A percentile compares a stretch with the other conserved stretches of the same genome.
These are phyloP conservation scores for Acronicta psi DNA, from an alignment of 2,888 invertebrate species.

Conservation along the genomic window DNA sequence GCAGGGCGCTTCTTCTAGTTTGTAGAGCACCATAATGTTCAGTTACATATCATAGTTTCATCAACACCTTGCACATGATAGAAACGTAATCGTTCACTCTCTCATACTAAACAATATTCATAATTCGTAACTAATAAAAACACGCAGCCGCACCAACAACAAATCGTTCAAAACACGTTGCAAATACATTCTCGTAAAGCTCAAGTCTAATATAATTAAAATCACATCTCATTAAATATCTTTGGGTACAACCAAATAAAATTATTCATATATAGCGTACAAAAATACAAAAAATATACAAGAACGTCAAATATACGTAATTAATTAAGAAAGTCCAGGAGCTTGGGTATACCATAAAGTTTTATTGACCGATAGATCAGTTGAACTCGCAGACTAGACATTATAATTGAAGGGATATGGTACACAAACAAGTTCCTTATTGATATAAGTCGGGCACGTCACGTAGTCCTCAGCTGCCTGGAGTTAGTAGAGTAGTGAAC, in stretches of 20 bases:
- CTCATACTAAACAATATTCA: conserved; percentile 54
- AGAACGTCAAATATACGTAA: conserved; percentile 70
- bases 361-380: conserved; percentile 40
- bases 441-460: conserved; percentile 32
- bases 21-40: conserved; percentile 48
- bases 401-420: conserved; percentile 41
- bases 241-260: conserved; percentile 88
- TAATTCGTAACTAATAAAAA: conserved; percentile 68
- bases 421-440: conserved; percentile 51
- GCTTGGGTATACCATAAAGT: conserved; percentile 55
- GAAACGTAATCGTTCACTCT: conserved; percentile 46
- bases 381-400: conserved; percentile 67
- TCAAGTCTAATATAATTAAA: conserved; percentile 82
- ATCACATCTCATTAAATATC: conserved; percentile 88
- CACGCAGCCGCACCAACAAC: conserved; percentile 68
- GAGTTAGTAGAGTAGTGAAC: conserved; percentile 37
- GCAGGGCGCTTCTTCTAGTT: conserved; percentile 23
- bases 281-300: conserved; percentile 87
- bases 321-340: conserved; percentile 61
- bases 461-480: conserved; percentile 42
- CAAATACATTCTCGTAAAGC: conserved; percentile 86
- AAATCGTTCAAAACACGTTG: conserved; percentile 73
- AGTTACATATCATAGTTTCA: conserved; percentile 34
- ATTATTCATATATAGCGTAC: conserved; percentile 80
- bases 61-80: conserved; percentile 50